A percentile compares a stretch with the other conserved stretches of the same genome.
Evolutionary conservation across 2,888 invertebrate genomes (phyloP).

Genomic region (Gymnocheta viridis): DNA sequence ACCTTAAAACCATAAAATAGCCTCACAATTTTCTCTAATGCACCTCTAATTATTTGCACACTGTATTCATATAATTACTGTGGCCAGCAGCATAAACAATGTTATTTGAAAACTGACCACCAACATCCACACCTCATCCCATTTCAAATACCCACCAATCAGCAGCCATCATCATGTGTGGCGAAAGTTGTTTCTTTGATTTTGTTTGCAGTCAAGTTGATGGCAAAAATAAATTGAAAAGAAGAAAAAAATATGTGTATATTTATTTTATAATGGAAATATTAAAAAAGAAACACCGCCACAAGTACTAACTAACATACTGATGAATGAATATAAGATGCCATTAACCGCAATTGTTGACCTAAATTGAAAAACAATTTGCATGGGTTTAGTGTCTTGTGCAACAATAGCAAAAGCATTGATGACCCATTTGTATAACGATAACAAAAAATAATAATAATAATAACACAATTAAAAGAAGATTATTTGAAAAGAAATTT

Average conservation of each 20-base stretch:
- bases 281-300: conserved; percentile 36
- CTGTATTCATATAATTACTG: not conserved
- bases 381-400: not conserved
- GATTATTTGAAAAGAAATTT: no score
- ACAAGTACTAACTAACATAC: not conserved
- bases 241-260: not conserved
- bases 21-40: not conserved
- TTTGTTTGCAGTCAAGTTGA: not conserved
- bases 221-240: not conserved
- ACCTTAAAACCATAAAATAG: not conserved
- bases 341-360: conserved; percentile 45
- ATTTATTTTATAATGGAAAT: conserved; percentile 1
- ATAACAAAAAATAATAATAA: not conserved
- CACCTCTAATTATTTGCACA: not conserved
- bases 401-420: not conserved
- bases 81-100: not conserved
- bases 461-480: no score
- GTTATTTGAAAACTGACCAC: not conserved
- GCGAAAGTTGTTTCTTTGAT: conserved; percentile 24
- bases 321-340: not conserved
- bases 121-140: not conserved
- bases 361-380: conserved; percentile 44
- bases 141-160: conserved; percentile 2
- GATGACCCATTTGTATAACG: not conserved
- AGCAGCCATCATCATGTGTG: conserved; percentile 1